Evolutionary conservation across 2,888 invertebrate species (phyloP).

Genomic region (Pheosia tremula): DNA sequence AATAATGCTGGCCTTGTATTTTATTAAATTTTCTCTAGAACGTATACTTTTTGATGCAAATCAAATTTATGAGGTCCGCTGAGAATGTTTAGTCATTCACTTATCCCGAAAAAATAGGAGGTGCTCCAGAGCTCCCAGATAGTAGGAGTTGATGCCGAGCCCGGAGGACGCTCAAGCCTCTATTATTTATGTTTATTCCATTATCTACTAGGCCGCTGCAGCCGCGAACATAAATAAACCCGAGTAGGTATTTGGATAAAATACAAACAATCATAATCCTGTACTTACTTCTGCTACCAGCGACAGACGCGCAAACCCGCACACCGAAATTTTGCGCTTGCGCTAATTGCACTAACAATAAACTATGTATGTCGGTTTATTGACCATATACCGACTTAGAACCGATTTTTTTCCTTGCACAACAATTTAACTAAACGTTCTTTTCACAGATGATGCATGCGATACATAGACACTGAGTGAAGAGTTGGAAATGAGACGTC

Average conservation of each 20-base stretch:
- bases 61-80: background rate
- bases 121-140: conserved; percentile 18
- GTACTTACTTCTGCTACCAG: background rate
- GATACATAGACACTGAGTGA: conserved; percentile 18
- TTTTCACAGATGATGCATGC: conserved; percentile 32
- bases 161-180: conserved; percentile 18
- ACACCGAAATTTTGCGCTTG: background rate
- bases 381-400: no score
- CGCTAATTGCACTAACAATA: background rate
- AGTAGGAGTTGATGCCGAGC: conserved; percentile 26
- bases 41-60: background rate
- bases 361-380: no score
- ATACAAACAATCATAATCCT: conserved; percentile 32
- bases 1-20: background rate
- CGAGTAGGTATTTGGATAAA: conserved; percentile 31
- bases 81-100: background rate
- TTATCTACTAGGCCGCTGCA: conserved; percentile 32
- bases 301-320: no score
- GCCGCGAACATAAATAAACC: conserved; percentile 44
- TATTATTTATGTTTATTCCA: conserved; percentile 46
- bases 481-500: conserved; percentile 2
- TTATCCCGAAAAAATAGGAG: background rate
- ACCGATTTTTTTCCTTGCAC: no score
- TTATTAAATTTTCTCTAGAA: background rate
- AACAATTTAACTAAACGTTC: background rate